Base-by-base conservation (phyloP, 2,888 invertebrate species). In the Drosophila gaucha region DNA sequence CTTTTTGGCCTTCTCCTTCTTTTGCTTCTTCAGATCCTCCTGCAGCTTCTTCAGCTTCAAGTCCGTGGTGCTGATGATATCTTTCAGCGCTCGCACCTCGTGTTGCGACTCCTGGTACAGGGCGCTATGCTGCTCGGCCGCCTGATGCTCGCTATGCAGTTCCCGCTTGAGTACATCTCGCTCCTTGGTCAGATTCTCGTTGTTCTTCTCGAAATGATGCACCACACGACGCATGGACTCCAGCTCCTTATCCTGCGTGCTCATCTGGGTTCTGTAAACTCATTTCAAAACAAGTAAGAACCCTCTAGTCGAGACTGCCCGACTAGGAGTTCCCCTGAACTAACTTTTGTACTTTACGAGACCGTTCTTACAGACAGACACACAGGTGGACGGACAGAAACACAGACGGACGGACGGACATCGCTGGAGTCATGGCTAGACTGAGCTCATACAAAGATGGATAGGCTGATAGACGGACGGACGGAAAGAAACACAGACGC, bases 221-320 rank as follows among this genome's bases (percentile, higher is more conserved):
- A 91, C 87, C 10, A 91, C 67, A 0, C 90, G 89, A 1, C 90
- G 87, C 89, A 91, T 89, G 0, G 90, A 90, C 57, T 87, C 89
- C 33, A 91, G 51, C 59, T 91, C 91, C 65, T 91, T 91, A 20
- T 91, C 90, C 58, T 90, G 89, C 0, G 90, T 91, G 46, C 77
- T 80, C 43, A 90, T 9, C 59, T 90, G 90, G 0, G 89, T 89
- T 69, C 90, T 90, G 56, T 0, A 57, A 26, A 9, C n/a, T 8
- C 0, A 60, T 8, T 18, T 1, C 6, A 28, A 18, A n/a, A n/a
- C n/a, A n/a, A n/a, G n/a, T n/a, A n/a, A n/a, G n/a, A n/a, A n/a
- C n/a, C n/a, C n/a, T n/a, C n/a, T n/a, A n/a, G n/a, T n/a, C n/a
- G n/a, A n/a, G n/a, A n/a, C n/a, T n/a, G n/a, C n/a, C n/a, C n/a